Conservation (phyloP, 2,797 vertebrate species). For the Trematomus bernacchii region DNA sequence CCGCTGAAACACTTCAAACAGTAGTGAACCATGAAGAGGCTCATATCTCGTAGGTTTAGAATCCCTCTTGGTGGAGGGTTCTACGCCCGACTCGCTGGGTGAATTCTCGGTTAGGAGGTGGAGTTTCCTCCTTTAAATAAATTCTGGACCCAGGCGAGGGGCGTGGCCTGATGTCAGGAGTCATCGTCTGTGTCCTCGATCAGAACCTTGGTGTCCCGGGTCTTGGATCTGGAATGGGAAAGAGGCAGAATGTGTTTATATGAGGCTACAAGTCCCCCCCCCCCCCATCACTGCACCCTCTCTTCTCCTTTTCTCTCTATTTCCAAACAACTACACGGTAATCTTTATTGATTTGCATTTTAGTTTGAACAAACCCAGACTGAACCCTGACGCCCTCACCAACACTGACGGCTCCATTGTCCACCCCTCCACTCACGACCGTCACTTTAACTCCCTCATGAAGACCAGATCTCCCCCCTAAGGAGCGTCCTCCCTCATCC, state of each 20-base stretch:
- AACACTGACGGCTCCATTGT: too few relatives aligned
- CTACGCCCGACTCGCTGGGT: slow-evolving; percentile 74
- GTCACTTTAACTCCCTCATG: too few relatives aligned
- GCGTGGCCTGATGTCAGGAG: slow-evolving; percentile 91
- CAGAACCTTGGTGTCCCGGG: slow-evolving; percentile 95
- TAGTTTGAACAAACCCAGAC: too few relatives aligned
- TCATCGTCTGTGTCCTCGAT: slow-evolving; percentile 98
- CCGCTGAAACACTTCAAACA: slow-evolving; percentile 6
- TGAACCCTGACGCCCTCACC: too few relatives aligned
- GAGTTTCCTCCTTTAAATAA: slow-evolving; percentile 82
- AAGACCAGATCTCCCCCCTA: too few relatives aligned
- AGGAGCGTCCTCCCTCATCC: too few relatives aligned
- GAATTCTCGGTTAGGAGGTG: slow-evolving; percentile 70
- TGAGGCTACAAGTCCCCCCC: too few relatives aligned
- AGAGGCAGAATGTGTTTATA: background rate
- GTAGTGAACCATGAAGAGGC: slow-evolving; percentile 38
- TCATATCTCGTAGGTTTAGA: slow-evolving; percentile 38
- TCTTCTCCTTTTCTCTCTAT: too few relatives aligned
- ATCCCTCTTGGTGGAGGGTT: slow-evolving; percentile 38
- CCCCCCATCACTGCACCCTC: too few relatives aligned
- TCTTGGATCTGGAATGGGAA: slow-evolving; percentile 88
- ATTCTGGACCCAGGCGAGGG: slow-evolving; percentile 85
- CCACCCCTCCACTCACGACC: too few relatives aligned
- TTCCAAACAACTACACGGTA: too few relatives aligned
- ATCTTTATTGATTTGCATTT: too few relatives aligned